Conservation (phyloP, 2,888 invertebrate genomes). For the Serrognathus titanus region DNA sequence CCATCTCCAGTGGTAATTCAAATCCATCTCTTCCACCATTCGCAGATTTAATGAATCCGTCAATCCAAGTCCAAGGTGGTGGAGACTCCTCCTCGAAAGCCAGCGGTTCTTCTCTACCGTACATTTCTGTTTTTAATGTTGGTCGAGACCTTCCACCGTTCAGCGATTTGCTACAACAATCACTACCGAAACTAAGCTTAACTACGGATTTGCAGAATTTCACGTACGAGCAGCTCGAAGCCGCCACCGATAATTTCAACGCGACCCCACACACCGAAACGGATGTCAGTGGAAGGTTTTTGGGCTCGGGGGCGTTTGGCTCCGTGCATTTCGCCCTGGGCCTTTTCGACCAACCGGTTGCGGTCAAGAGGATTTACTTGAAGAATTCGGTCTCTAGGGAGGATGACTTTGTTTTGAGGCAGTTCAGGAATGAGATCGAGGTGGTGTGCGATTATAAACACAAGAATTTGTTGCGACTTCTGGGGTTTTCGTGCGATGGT, state of each 20-base stretch:
- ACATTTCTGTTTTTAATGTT: too few species aligned
- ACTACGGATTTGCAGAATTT: constrained; percentile 52
- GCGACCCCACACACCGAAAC: constrained; percentile 35
- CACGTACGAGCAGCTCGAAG: constrained; percentile 51
- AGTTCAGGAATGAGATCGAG: constrained; percentile 64
- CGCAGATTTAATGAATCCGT: too few species aligned
- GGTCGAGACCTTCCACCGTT: too few species aligned
- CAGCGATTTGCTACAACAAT: constrained; percentile 19
- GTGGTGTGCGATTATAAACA: constrained; percentile 63
- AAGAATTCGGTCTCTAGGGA: constrained; percentile 44
- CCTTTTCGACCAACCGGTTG: constrained; percentile 53
- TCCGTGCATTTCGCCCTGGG: constrained; percentile 57
- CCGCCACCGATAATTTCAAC: constrained; percentile 55
- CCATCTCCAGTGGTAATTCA: too few species aligned
- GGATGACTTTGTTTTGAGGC: constrained; percentile 48
- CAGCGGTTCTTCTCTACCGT: too few species aligned
- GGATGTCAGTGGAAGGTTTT: constrained; percentile 33
- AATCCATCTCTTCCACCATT: too few species aligned
- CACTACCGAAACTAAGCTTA: constrained; percentile 41
- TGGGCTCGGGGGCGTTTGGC: constrained; percentile 65
- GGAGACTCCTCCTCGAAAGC: too few species aligned
- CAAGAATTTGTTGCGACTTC: constrained; percentile 68
- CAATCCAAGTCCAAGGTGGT: too few species aligned
- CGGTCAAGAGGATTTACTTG: constrained; percentile 58
- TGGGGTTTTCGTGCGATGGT: constrained; percentile 72